Evolutionary conservation across 2,113 vertebrate genomes (phyloP).

Genomic region (Oreochromis aureus): DNA sequence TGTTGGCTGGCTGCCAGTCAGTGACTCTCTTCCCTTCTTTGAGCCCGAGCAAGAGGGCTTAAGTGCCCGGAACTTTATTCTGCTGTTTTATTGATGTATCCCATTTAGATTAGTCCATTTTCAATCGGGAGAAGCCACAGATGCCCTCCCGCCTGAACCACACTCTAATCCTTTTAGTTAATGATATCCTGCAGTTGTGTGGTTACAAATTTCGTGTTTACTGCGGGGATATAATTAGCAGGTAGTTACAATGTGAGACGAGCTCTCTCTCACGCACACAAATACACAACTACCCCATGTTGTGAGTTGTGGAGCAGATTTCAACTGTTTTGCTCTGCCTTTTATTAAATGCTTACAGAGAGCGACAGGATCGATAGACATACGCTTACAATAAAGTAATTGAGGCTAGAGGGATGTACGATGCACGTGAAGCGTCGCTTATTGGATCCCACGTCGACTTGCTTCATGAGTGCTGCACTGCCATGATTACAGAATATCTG

Average conservation of each 20-base stretch:
- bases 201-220: constrained; percentile 76
- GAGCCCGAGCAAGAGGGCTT: constrained; percentile 50
- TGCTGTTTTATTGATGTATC: constrained; percentile 74
- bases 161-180: constrained; percentile 84
- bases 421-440: neutral
- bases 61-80: constrained; percentile 83
- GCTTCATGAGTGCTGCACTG: neutral
- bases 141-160: constrained; percentile 53
- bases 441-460: neutral
- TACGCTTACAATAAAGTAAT: neutral
- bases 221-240: constrained; percentile 66
- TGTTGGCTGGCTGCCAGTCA: constrained; percentile 71
- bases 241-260: constrained; percentile 21
- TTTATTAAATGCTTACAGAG: constrained; percentile 2
- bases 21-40: constrained; percentile 58
- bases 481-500: neutral
- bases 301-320: neutral
- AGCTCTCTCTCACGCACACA: neutral
- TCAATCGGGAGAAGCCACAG: constrained; percentile 70
- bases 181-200: constrained; percentile 70
- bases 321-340: neutral
- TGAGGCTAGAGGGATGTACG: neutral
- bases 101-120: constrained; percentile 80
- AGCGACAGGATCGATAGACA: neutral
- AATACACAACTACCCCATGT: neutral